Evolutionary conservation across 2,888 invertebrate species (phyloP).

Genomic region (Mythimna pallens): DNA sequence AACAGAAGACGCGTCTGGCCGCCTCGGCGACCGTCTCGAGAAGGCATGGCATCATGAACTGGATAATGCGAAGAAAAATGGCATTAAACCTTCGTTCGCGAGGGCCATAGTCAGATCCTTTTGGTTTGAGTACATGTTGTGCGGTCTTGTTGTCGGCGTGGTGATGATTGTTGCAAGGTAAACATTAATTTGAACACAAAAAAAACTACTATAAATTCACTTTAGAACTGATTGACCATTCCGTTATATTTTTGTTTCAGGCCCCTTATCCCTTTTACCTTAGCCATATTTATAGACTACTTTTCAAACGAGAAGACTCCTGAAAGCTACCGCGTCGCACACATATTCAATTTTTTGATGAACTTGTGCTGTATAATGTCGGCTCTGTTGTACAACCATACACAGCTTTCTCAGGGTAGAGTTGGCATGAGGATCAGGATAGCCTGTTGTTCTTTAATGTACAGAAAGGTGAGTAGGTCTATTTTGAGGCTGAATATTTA

Average conservation of each 20-base stretch:
- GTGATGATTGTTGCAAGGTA: slow-evolving; percentile 50
- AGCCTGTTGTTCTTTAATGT: slow-evolving; percentile 94
- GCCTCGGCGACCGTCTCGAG: slow-evolving; percentile 90
- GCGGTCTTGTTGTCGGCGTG: slow-evolving; percentile 81
- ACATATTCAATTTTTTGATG: slow-evolving; percentile 92
- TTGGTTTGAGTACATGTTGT: slow-evolving; percentile 84
- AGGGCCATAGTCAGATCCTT: slow-evolving; percentile 89
- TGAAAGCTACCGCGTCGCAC: slow-evolving; percentile 90
- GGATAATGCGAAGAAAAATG: slow-evolving; percentile 74
- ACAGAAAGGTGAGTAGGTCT: slow-evolving; percentile 92
- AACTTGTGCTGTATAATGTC: slow-evolving; percentile 90
- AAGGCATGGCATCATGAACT: slow-evolving; percentile 90
- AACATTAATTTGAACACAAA: slow-evolving; percentile 23
- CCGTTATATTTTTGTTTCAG: slow-evolving; percentile 19
- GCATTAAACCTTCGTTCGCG: slow-evolving; percentile 86
- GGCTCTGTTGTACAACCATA: slow-evolving; percentile 92
- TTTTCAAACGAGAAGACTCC: slow-evolving; percentile 89
- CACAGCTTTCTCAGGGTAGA: slow-evolving; percentile 88
- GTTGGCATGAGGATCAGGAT: slow-evolving; percentile 95
- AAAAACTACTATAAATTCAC: background rate
- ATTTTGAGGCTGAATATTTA: background rate
- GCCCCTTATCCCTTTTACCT: slow-evolving; percentile 90
- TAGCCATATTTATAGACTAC: slow-evolving; percentile 92
- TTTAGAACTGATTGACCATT: slow-evolving; percentile 14
- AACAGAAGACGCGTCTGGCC: slow-evolving; percentile 88